These are phyloP conservation scores for Lysandra coridon DNA, from an alignment of 2,888 invertebrate genomes.

Conservation along the genomic window DNA sequence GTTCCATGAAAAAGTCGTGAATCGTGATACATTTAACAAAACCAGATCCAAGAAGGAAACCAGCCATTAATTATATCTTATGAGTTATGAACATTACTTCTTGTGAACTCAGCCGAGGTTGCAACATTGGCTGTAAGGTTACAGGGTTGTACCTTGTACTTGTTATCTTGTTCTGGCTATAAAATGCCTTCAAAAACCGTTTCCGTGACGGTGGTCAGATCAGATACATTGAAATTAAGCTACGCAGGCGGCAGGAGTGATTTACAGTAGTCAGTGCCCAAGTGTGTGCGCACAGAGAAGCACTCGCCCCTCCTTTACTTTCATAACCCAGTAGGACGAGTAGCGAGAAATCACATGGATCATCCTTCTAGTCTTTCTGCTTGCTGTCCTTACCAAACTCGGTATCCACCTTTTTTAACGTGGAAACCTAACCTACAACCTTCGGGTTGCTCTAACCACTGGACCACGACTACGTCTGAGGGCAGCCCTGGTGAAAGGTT, in stretches of 20 bases:
- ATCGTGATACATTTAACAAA: background rate
- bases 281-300: too few relatives aligned
- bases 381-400: too few relatives aligned
- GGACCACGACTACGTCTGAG: background rate
- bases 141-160: background rate
- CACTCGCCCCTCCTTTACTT: background rate
- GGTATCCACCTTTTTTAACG: too few relatives aligned
- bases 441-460: background rate
- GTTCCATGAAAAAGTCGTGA: background rate
- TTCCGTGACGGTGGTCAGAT: too few relatives aligned
- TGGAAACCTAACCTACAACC: background rate
- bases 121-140: constrained; percentile 24
- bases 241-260: background rate
- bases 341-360: background rate
- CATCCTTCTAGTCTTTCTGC: too few relatives aligned
- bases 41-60: background rate
- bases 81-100: background rate
- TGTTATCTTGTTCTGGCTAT: too few relatives aligned
- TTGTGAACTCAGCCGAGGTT: constrained; percentile 9
- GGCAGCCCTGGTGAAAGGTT: background rate
- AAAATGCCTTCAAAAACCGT: too few relatives aligned
- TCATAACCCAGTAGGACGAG: too few relatives aligned
- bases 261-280: too few relatives aligned
- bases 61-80: background rate
- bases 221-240: too few relatives aligned